Evolutionary conservation across 2,888 invertebrate species (phyloP).

Genomic region (Callyntrura sp.): DNA sequence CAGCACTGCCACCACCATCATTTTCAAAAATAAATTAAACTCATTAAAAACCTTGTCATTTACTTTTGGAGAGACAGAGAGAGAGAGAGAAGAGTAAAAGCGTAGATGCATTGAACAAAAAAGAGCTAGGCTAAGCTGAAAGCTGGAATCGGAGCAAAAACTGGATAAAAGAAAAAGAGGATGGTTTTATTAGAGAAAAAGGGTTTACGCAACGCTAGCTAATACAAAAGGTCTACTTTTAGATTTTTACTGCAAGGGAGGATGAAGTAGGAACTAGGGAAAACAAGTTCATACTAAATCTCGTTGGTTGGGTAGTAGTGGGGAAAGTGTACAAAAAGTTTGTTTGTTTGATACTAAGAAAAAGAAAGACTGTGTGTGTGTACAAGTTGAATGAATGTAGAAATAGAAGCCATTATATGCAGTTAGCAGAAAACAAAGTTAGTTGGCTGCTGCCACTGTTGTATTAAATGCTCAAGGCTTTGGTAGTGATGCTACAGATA

Average conservation of each 20-base stretch:
- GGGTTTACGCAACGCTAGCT: conserved; percentile 75
- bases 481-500: not conserved
- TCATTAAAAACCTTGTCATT: conserved; percentile 79
- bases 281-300: conserved; percentile 20
- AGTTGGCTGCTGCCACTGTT: not conserved
- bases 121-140: conserved; percentile 3
- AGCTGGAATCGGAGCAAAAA: conserved; percentile 25
- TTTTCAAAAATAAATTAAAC: conserved; percentile 78
- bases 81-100: conserved; percentile 28
- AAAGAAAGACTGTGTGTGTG: not conserved
- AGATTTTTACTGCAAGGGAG: conserved; percentile 20
- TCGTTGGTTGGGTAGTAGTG: not conserved
- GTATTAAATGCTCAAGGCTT: not conserved
- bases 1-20: conserved; percentile 61
- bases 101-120: not conserved
- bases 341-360: conserved; percentile 6
- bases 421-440: conserved; percentile 25
- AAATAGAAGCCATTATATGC: conserved; percentile 54
- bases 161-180: conserved; percentile 52
- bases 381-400: not conserved
- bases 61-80: conserved; percentile 32
- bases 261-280: conserved; percentile 44
- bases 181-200: conserved; percentile 56
- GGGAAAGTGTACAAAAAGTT: conserved; percentile 32
- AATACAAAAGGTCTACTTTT: conserved; percentile 53